These are phyloP conservation scores for Pholis gunnellus DNA, from an alignment of 2,113 vertebrate species.

Conservation along the genomic window DNA sequence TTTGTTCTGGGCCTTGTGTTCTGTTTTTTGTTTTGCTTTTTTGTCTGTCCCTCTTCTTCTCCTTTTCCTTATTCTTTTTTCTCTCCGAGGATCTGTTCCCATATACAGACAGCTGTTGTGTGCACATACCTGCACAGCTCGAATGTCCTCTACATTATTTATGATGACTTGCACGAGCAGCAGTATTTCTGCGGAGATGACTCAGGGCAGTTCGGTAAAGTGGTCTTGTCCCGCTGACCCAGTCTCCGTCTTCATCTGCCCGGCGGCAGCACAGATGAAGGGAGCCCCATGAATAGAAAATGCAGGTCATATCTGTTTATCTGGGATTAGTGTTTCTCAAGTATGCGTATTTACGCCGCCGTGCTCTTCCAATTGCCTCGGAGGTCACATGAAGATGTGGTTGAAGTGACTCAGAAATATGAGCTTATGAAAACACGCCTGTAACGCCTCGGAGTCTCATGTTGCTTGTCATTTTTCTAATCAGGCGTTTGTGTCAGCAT, in stretches of 20 bases:
- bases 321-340: conserved; percentile 31
- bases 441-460: conserved; percentile 1
- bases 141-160: conserved; percentile 66
- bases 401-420: conserved; percentile 25
- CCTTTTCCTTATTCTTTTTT: neutral
- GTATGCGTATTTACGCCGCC: neutral
- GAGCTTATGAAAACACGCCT: conserved; percentile 16
- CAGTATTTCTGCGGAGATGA: conserved; percentile 18
- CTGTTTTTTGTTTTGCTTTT: neutral
- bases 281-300: conserved; percentile 23
- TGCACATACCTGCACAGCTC: conserved; percentile 18
- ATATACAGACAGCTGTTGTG: neutral
- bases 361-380: conserved; percentile 23
- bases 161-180: conserved; percentile 32
- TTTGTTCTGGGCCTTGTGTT: conserved; percentile 3
- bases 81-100: neutral
- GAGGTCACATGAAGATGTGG: conserved; percentile 31
- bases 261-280: conserved; percentile 14
- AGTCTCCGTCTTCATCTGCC: conserved; percentile 46
- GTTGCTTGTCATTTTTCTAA: conserved; percentile 45
- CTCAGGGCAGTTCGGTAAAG: conserved; percentile 42
- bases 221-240: conserved; percentile 51
- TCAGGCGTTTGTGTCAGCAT: conserved; percentile 35
- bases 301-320: conserved; percentile 46
- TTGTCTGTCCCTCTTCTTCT: conserved; percentile 1